Base-by-base conservation (phyloP, 2,797 vertebrate species). In the Syngnathus acus region DNA sequence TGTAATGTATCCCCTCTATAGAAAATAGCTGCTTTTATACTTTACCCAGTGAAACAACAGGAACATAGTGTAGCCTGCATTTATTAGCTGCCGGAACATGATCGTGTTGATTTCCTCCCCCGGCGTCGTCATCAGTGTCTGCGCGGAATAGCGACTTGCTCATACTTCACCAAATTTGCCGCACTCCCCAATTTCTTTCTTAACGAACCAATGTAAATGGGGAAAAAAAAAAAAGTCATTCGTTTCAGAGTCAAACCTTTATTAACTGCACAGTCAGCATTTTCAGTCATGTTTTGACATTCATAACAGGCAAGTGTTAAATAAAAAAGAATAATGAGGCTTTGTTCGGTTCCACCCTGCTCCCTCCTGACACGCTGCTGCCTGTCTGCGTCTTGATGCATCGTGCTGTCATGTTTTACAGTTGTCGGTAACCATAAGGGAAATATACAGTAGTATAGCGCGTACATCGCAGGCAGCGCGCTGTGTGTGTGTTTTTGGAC, bases 381-480 rank as follows among this genome's bases (percentile, higher is more conserved):
- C 2, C 42, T 43, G 42, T 32, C 32, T 32, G 32, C 79, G 70
- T 48, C 68, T 76, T 82, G 80, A 86, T 82, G 81, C 71, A 72
- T 65, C 61, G 71, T 65, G 76, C 76, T 78, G 76, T 82, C 79
- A 82, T 70, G 50, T 83, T 86, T 85, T 76, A 82, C 78, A 81
- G 68, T 82, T 78, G 68, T 76, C 54, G 68, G 6, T 16, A 62
- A 26, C 5, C 21, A 66, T 80, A 78, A 80, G 77, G 76, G 78
- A 63, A 72, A 84, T 79, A 64, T 61, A 57, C 17, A 32, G 13
- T 37, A 64, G 69, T 32, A 32, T 32, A 32, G 32, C 32, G 32
- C 32, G 65, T 68, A 75, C 79, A 73, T 57, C 72, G 71, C 48
- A 51, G 54, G 72, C 67, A 66, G 1, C 26, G 26, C 26, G 26